Evolutionary conservation across 2,113 vertebrate species (phyloP), one percentile per base, ranked within the genome.

Genomic region (Miniopterus natalensis): DNA sequence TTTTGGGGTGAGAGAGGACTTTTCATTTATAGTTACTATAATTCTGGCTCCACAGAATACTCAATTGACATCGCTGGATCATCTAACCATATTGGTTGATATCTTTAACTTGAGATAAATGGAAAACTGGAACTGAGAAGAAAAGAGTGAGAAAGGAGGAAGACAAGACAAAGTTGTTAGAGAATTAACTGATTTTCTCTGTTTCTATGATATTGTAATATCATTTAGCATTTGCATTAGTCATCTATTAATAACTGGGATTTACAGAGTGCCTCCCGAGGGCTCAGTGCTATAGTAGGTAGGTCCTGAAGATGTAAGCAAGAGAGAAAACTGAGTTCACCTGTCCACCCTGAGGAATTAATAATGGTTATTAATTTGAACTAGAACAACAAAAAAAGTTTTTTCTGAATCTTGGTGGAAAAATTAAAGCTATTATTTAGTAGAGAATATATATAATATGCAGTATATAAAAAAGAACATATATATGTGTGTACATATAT

Each of bases 371-470:
- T 51, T 36, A 53, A 51, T 85, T 96, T 83, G 51, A 77, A 79
- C 1, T 74, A 57, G 18, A 70, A 12, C 6, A 10, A 9, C 92
- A 85, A 92, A 10, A 3, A 63, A 70, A 6, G 18, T 31, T 92
- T 87, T 75, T 53, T 68, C 36, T 74, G 29, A 15, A 47, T 83
- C 75, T 88, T 92, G 15, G 36, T 80, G 8, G 9, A 47, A 94
- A 85, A 65, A 75, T 36, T 78, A 91, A 95, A 90, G 47, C 25
- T 81, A 55, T 70, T 65, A 78, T 87, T 96, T 88, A 86, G 49
- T 7, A 74, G 36, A 89, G 31, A 70, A 88, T 21, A 75, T 9
- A 29, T 40, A 42, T 18, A 68, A 45, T 45, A 74, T 75, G 29
- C 25, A 17, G 36, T 49, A 29, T 75, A 75, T 18, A 75, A 2